These are phyloP conservation scores for Procambarus virginalis DNA, from an alignment of 1,140 invertebrate genomes.

Conservation along the genomic window DNA sequence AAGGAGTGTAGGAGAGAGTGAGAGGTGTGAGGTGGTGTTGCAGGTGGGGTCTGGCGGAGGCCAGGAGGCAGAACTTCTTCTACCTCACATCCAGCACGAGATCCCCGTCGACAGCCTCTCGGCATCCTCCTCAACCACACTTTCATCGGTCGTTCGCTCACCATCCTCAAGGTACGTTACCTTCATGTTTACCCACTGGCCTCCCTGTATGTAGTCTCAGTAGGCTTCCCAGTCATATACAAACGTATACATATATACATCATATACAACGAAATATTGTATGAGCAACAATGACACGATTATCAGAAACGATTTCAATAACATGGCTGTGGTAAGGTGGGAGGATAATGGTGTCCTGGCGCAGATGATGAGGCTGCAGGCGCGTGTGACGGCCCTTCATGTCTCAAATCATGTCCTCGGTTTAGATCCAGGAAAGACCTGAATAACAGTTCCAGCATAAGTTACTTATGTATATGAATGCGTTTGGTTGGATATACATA, in stretches of 20 bases:
- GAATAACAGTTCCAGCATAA: too few relatives aligned
- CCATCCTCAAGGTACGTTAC: constrained; percentile 9
- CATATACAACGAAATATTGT: not conserved
- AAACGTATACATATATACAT: not conserved
- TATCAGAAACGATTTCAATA: not conserved
- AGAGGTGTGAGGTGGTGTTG: too few relatives aligned
- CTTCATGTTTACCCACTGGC: not conserved
- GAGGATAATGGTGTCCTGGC: too few relatives aligned
- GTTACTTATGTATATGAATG: too few relatives aligned
- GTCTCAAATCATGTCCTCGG: too few relatives aligned
- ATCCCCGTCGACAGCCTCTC: constrained; percentile 8
- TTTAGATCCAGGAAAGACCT: too few relatives aligned
- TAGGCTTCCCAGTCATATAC: not conserved
- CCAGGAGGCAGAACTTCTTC: not conserved
- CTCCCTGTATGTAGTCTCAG: not conserved
- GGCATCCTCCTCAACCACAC: constrained; percentile 14
- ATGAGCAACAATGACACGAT: not conserved
- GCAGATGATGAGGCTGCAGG: too few relatives aligned
- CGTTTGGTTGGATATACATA: too few relatives aligned
- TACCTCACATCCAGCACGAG: constrained; percentile 6
- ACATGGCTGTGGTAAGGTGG: too few relatives aligned
- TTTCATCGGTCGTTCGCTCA: not conserved
- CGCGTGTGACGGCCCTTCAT: too few relatives aligned
- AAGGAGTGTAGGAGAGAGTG: too few relatives aligned
- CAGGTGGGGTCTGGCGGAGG: constrained; percentile 13